These are phyloP conservation scores for Ellobius talpinus DNA, from an alignment of 2,113 vertebrate genomes.

Conservation along the genomic window DNA sequence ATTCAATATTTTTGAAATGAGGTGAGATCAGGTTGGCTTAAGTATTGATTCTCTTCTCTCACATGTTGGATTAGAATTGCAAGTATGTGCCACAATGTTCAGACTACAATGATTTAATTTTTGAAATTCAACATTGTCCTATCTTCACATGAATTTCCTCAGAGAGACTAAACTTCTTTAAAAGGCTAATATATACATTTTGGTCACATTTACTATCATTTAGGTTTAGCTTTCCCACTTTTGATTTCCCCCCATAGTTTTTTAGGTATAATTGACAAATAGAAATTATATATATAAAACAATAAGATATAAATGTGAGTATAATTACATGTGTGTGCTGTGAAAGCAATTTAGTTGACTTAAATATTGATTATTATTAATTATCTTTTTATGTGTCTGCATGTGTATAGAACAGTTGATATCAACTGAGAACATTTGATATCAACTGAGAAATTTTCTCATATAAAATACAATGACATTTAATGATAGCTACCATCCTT, in stretches of 20 bases:
- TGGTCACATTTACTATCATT: background rate
- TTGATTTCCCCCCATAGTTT: background rate
- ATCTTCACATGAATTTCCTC: background rate
- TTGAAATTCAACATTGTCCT: background rate
- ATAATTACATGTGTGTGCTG: background rate
- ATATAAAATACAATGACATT: background rate
- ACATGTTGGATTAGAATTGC: background rate
- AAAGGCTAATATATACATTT: background rate
- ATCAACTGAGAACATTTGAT: background rate
- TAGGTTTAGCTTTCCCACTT: background rate
- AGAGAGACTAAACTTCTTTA: background rate
- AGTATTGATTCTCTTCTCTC: background rate
- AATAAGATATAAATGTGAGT: background rate
- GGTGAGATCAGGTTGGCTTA: too few species aligned
- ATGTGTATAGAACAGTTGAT: background rate
- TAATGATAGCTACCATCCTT: background rate
- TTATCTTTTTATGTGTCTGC: background rate
- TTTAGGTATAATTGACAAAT: background rate
- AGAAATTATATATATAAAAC: background rate
- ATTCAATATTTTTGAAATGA: background rate
- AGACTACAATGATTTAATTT: background rate
- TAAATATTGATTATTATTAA: background rate
- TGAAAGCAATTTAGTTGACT: background rate
- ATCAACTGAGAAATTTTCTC: background rate
- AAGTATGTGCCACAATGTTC: background rate